Conservation (phyloP, 2,888 invertebrate species). For the Pollenia griseotomentosa region DNA sequence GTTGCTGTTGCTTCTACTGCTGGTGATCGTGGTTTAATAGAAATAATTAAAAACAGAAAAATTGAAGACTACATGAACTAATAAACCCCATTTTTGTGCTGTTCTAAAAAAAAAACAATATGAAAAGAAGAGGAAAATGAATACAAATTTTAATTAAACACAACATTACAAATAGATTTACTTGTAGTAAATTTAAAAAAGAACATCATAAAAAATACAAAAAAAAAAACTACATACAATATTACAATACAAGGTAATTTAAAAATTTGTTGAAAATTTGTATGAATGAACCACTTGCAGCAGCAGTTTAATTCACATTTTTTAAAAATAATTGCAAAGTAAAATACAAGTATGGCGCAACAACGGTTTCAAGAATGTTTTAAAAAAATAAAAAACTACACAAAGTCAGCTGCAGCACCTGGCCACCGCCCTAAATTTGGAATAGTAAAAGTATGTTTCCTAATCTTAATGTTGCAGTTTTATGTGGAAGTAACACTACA, state of each 20-base stretch:
- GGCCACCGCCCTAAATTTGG: slow-evolving; percentile 73
- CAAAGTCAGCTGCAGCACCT: slow-evolving; percentile 16
- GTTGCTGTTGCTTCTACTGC: slow-evolving; percentile 29
- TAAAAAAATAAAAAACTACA: slow-evolving; percentile 25
- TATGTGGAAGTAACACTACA: slow-evolving; percentile 6
- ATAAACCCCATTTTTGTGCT: slow-evolving; percentile 39
- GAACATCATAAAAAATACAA: slow-evolving; percentile 18
- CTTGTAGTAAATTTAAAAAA: slow-evolving; percentile 17
- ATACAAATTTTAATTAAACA: slow-evolving; percentile 55
- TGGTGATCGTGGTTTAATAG: slow-evolving; percentile 53
- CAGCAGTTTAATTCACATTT: slow-evolving; percentile 38
- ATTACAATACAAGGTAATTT: slow-evolving; percentile 66
- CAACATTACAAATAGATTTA: slow-evolving; percentile 60
- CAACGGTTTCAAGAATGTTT: slow-evolving; percentile 51
- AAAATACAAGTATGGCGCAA: slow-evolving; percentile 55
- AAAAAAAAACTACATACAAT: slow-evolving; percentile 23
- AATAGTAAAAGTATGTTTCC: slow-evolving; percentile 39
- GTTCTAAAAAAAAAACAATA: slow-evolving; percentile 51
- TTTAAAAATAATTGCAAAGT: slow-evolving; percentile 60
- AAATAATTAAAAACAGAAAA: slow-evolving; percentile 53
- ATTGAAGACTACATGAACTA: slow-evolving; percentile 53
- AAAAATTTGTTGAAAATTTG: slow-evolving; percentile 48
- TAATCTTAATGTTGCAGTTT: slow-evolving; percentile 63
- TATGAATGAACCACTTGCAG: slow-evolving; percentile 44
- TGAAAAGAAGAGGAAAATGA: slow-evolving; percentile 64